Conservation (phyloP, 2,113 vertebrate genomes). For the Desmodus rotundus region DNA sequence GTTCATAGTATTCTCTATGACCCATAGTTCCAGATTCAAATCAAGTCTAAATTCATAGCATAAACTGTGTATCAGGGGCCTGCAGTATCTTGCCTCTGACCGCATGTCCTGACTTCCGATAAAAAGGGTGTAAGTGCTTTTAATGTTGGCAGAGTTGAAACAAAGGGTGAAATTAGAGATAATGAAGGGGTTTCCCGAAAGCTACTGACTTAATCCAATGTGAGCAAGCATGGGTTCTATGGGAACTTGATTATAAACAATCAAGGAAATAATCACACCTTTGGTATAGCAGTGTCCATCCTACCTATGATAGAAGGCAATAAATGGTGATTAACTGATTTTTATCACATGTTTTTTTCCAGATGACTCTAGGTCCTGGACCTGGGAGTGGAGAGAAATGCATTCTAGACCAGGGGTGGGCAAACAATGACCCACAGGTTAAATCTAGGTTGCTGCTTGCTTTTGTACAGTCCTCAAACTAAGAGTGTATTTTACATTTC, state of each 20-base stretch:
- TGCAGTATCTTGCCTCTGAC: neutral
- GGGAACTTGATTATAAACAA: neutral
- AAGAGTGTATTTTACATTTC: neutral
- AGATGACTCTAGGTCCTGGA: neutral
- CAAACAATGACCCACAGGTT: neutral
- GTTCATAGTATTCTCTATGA: neutral
- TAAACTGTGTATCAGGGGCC: neutral
- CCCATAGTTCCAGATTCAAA: neutral
- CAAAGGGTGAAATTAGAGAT: neutral
- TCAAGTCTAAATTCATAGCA: neutral
- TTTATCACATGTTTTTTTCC: neutral
- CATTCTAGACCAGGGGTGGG: neutral
- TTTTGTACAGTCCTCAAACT: neutral
- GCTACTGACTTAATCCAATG: neutral
- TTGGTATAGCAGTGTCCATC: neutral
- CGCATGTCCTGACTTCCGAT: neutral
- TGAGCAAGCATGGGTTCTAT: neutral
- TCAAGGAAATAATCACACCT: neutral
- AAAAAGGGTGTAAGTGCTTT: neutral
- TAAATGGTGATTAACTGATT: neutral
- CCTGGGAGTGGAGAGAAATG: neutral
- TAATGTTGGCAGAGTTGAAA: neutral
- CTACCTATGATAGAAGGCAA: neutral
- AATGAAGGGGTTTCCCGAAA: neutral
- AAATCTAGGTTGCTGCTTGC: neutral